phyloP scores from a whole-genome alignment of 2,797 vertebrate genomes.

The Sparus aurata region DNA sequence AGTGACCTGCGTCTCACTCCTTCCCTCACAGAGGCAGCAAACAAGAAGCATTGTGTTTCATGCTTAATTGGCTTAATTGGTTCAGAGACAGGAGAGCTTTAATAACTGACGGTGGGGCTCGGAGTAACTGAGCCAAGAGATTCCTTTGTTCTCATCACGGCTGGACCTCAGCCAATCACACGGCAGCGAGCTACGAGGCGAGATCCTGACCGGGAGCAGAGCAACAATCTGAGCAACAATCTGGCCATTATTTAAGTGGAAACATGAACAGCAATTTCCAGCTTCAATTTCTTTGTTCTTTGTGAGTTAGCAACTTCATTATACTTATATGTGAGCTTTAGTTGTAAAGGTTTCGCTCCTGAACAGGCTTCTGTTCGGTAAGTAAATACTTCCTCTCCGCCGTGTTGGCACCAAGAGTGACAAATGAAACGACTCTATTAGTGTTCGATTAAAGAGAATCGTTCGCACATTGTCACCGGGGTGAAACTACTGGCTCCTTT shows the following conservation, averaged over 20 bases:
- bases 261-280: constrained; percentile 27
- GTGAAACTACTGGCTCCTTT: background rate
- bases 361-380: background rate
- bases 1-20: constrained; percentile 34
- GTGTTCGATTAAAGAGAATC: background rate
- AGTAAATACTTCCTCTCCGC: background rate
- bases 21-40: constrained; percentile 49
- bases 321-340: background rate
- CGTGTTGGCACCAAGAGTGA: background rate
- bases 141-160: constrained; percentile 69
- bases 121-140: constrained; percentile 73
- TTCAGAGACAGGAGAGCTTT: constrained; percentile 72
- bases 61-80: constrained; percentile 81
- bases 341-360: constrained; percentile 1
- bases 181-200: constrained; percentile 47
- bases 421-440: constrained; percentile 18
- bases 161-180: constrained; percentile 66
- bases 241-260: constrained; percentile 21
- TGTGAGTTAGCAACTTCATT: background rate
- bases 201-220: constrained; percentile 47
- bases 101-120: constrained; percentile 64
- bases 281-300: background rate
- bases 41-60: constrained; percentile 71
- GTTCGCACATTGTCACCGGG: background rate
- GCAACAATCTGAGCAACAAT: constrained; percentile 37